Evolutionary conservation across 2,797 vertebrate genomes (phyloP).

Genomic region (Spinus olivaceus): DNA sequence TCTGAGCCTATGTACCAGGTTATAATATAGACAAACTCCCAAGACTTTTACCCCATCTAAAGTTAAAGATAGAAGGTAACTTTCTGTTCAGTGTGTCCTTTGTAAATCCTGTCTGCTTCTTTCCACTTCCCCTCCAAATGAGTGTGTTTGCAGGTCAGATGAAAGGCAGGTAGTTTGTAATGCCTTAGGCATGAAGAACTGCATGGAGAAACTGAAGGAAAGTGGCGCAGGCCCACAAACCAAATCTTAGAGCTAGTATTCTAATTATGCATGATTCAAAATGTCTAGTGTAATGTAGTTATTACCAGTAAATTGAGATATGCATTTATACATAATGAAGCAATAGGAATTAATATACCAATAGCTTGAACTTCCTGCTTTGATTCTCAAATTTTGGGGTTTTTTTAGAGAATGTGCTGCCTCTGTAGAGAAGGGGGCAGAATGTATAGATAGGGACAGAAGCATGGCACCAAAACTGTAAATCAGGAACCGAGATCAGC

Average conservation of each 20-base stretch:
- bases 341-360: conserved; percentile 77
- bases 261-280: conserved; percentile 77
- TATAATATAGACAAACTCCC: background rate
- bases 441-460: conserved; percentile 69
- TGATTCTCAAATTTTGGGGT: conserved; percentile 56
- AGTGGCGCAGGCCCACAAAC: conserved; percentile 64
- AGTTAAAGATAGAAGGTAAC: background rate
- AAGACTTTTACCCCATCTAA: background rate
- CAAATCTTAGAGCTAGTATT: conserved; percentile 68
- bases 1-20: background rate
- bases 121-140: conserved; percentile 23
- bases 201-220: conserved; percentile 51
- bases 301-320: conserved; percentile 74
- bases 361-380: conserved; percentile 77
- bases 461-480: conserved; percentile 75
- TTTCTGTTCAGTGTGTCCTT: background rate
- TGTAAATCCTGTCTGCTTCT: conserved; percentile 28
- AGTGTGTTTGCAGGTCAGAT: conserved; percentile 49
- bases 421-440: conserved; percentile 69
- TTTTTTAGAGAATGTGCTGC: conserved; percentile 64
- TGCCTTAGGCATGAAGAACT: conserved; percentile 3
- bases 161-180: background rate
- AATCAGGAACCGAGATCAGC: conserved; percentile 61
- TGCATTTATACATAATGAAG: conserved; percentile 78
- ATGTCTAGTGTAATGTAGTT: conserved; percentile 71